phyloP scores from a whole-genome alignment of 30 jellyfish, hydroid and myxozoan genomes.

The Turritopsis rubra region DNA sequence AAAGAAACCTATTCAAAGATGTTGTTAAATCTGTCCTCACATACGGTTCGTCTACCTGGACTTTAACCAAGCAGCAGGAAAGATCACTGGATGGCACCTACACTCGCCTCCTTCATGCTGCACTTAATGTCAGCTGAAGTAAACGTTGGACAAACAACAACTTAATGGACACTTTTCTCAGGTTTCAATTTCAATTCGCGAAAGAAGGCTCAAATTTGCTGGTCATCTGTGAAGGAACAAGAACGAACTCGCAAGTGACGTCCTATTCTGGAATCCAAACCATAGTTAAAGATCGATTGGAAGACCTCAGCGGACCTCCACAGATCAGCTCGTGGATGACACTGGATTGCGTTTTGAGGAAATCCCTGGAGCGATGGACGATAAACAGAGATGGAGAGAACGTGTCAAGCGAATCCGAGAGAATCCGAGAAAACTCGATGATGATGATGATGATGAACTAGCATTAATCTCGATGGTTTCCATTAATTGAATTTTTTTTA shows the following conservation, averaged over 20 bases:
- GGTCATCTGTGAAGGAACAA: slow-evolving; percentile 39
- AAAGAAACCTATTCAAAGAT: slow-evolving; percentile 27
- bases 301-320: slow-evolving; percentile 1
- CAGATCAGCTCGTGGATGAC: background rate
- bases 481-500: too few species aligned
- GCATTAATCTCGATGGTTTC: too few species aligned
- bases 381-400: background rate
- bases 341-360: background rate
- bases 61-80: slow-evolving; percentile 40
- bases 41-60: slow-evolving; percentile 37
- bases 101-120: slow-evolving; percentile 16
- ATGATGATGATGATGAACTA: too few species aligned
- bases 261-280: slow-evolving; percentile 28
- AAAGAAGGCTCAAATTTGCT: slow-evolving; percentile 31
- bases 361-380: background rate
- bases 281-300: slow-evolving; percentile 19
- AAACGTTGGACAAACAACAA: background rate
- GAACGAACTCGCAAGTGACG: slow-evolving; percentile 27
- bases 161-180: slow-evolving; percentile 24
- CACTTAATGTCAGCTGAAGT: slow-evolving; percentile 31
- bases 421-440: too few species aligned
- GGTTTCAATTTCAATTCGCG: background rate
- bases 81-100: slow-evolving; percentile 28
- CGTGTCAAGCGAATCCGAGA: background rate
- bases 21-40: slow-evolving; percentile 40